Conservation (phyloP, 2,888 invertebrate species). For the Hermaeophaga mercurialis region DNA sequence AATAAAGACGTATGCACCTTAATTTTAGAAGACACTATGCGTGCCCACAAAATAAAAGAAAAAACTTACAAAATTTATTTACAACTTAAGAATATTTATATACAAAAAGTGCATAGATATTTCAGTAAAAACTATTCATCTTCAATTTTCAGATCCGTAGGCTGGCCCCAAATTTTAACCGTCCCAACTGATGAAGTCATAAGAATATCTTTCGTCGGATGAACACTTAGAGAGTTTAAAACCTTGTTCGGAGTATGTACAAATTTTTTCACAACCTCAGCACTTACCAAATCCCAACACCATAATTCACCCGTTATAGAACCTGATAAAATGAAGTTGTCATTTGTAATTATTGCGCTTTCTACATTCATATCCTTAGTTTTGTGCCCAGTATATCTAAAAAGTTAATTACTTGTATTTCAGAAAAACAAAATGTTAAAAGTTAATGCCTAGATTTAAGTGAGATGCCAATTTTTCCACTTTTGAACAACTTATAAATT, state of each 20-base stretch:
- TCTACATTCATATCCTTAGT: constrained; percentile 86
- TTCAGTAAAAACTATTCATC: not conserved
- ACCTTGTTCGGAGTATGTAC: constrained; percentile 63
- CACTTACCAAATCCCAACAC: constrained; percentile 89
- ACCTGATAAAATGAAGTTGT: constrained; percentile 87
- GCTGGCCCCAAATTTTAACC: constrained; percentile 70
- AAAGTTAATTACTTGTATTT: constrained; percentile 20
- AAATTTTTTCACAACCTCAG: constrained; percentile 63
- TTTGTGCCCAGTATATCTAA: constrained; percentile 80
- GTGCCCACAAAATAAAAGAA: too few relatives aligned
- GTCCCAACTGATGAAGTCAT: constrained; percentile 76
- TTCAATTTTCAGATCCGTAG: constrained; percentile 18
- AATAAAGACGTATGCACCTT: too few relatives aligned
- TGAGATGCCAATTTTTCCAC: too few relatives aligned
- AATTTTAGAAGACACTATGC: too few relatives aligned
- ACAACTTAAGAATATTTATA: too few relatives aligned
- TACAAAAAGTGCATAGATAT: too few relatives aligned
- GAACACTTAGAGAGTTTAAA: constrained; percentile 80
- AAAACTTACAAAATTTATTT: too few relatives aligned
- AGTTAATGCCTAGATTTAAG: too few relatives aligned
- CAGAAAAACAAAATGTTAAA: constrained; percentile 6
- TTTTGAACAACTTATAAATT: too few relatives aligned
- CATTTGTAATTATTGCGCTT: constrained; percentile 81
- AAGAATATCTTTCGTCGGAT: constrained; percentile 75
- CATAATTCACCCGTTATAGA: constrained; percentile 85